Base-by-base conservation (phyloP, 2,888 invertebrate species). In the Protophormia terraenovae region DNA sequence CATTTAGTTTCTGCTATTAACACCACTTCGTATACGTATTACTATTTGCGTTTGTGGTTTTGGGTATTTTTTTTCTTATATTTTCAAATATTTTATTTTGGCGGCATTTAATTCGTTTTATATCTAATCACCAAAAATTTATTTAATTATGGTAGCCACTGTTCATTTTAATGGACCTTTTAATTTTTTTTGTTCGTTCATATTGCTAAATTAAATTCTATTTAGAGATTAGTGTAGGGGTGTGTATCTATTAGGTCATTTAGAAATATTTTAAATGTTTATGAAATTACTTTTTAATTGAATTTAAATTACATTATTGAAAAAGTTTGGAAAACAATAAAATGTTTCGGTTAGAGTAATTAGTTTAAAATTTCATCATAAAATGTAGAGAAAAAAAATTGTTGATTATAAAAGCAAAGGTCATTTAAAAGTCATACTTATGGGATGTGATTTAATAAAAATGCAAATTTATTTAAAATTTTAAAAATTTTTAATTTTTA, bases 231-330 rank as follows among this genome's bases (percentile, higher is more conserved):
- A 10, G n/a, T 24, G 22, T 19, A 22, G 22, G 53, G 27, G 71
- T 71, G 50, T 45, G 35, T 50, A 27, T 64, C 24, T 16, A 53
- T 58, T 29, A 19, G 8, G 29, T 41, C 27, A 16, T 35, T 45
- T 62, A 7, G 29, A 50, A 50, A 35, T 71, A 79, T 71, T 62
- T 79, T 38, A 78, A 79, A 71, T 64, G 32, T 41, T 64, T 41
- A 79, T 55, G 35, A 72, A 79, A 79, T 79, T 71, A 79, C 41
- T 72, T 79, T 72, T 72, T 72, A 79, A 79, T 72, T 79, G 64
- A 79, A 64, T 79, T 79, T 79, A 64, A 72, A 79, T 79, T 71
- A 72, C 64, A 64, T 71, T 71, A 64, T 79, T 50, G 50, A 5
- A 41, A 64, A 69, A 67, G 66, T 66, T 66, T 29, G 35, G 4